Evolutionary conservation across 2,888 invertebrate species (phyloP).

Genomic region (Nomada ferruginata): DNA sequence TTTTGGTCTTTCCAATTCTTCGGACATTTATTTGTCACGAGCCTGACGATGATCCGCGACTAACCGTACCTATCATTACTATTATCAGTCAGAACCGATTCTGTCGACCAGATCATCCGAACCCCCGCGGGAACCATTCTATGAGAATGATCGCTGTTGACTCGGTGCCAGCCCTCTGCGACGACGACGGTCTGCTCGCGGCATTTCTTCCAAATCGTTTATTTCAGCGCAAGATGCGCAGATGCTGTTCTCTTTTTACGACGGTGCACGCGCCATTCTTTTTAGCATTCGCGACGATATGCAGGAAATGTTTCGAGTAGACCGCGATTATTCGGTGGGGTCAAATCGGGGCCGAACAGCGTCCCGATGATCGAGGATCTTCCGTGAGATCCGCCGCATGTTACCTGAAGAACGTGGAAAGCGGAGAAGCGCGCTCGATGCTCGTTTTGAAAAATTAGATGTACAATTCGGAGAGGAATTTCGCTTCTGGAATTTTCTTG

Average conservation of each 20-base stretch:
- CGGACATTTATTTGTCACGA: slow-evolving; percentile 14
- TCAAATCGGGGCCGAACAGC: slow-evolving; percentile 17
- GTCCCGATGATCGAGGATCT: slow-evolving; percentile 37
- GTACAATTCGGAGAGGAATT: too few relatives aligned
- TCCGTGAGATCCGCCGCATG: slow-evolving; percentile 58
- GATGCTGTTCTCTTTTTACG: too few relatives aligned
- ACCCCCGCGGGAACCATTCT: slow-evolving; percentile 48
- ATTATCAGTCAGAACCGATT: slow-evolving; percentile 38
- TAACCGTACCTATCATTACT: not conserved
- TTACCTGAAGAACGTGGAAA: slow-evolving; percentile 14
- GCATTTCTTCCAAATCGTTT: too few relatives aligned
- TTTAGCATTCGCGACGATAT: not conserved
- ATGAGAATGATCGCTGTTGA: slow-evolving; percentile 24
- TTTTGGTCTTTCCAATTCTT: slow-evolving; percentile 6
- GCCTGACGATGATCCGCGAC: slow-evolving; percentile 36
- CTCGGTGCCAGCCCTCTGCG: slow-evolving; percentile 9
- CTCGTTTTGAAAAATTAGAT: slow-evolving; percentile 12
- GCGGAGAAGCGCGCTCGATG: slow-evolving; percentile 37
- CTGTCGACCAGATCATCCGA: slow-evolving; percentile 51
- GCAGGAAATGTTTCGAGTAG: slow-evolving; percentile 23
- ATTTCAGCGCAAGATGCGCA: too few relatives aligned
- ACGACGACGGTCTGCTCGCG: too few relatives aligned
- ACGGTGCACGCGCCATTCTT: too few relatives aligned
- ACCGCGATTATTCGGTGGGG: slow-evolving; percentile 7
- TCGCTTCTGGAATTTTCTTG: too few relatives aligned